A percentile compares a stretch with the other conserved stretches of the same genome.
phyloP scores from a whole-genome alignment of 2,113 vertebrate genomes.

The Rhinoderma darwinii region DNA sequence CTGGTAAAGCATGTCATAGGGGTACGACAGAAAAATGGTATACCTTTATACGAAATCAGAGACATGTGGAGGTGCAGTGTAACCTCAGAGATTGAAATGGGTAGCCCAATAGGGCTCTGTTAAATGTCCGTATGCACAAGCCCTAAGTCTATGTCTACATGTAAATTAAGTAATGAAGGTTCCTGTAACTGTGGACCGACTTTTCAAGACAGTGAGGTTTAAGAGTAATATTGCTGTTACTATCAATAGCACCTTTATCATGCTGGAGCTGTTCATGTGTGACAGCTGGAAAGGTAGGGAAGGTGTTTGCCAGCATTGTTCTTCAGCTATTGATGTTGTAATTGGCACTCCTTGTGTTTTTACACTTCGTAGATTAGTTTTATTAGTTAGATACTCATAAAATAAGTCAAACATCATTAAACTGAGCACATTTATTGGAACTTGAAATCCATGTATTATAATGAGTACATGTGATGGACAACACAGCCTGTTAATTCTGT shows the following conservation, averaged over 20 bases:
- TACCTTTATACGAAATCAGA: neutral
- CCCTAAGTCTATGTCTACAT: too few relatives aligned
- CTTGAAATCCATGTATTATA: neutral
- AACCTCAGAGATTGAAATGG: neutral
- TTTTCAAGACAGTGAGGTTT: neutral
- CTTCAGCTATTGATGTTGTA: neutral
- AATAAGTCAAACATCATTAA: constrained; percentile 18
- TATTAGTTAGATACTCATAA: neutral
- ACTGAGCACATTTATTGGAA: neutral
- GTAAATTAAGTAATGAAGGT: neutral
- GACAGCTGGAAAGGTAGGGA: neutral
- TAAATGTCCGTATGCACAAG: too few relatives aligned
- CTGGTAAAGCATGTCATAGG: neutral
- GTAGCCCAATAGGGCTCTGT: too few relatives aligned
- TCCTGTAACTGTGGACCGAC: too few relatives aligned
- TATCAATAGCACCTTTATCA: neutral
- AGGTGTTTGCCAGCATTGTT: constrained; percentile 9
- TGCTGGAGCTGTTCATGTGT: neutral
- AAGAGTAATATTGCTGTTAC: neutral
- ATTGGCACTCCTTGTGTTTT: neutral
- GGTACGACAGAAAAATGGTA: neutral
- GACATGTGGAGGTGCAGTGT: neutral
- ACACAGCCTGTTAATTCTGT: neutral
- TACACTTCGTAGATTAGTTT: neutral
- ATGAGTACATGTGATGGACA: neutral